These are phyloP conservation scores for Scelioninae gen. 1 DNA, from an alignment of 2,888 invertebrate species.

Conservation along the genomic window DNA sequence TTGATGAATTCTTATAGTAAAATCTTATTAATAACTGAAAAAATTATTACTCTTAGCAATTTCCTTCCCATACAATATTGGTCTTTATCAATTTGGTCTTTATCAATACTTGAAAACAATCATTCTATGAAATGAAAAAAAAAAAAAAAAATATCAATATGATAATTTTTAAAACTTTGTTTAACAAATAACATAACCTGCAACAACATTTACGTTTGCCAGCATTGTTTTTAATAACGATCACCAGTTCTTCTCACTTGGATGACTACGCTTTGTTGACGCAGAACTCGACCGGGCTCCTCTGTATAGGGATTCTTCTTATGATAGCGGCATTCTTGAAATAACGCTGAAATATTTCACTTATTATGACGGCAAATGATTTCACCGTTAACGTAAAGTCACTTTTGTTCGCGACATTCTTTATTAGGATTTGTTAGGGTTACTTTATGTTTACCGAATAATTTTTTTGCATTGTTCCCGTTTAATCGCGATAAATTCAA, in stretches of 20 bases:
- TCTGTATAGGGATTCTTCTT: slow-evolving; percentile 56
- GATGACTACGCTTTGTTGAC: slow-evolving; percentile 14
- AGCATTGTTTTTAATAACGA: slow-evolving; percentile 18
- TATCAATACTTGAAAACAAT: too few species aligned
- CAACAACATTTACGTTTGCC: neutral
- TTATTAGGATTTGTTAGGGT: slow-evolving; percentile 59
- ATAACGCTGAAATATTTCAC: slow-evolving; percentile 60
- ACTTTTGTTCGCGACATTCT: slow-evolving; percentile 53
- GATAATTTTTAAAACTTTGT: neutral
- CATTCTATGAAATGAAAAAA: too few species aligned
- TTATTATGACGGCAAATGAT: slow-evolving; percentile 63
- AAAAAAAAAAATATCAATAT: too few species aligned
- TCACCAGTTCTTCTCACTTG: slow-evolving; percentile 29
- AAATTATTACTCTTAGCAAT: too few species aligned
- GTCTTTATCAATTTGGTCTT: too few species aligned
- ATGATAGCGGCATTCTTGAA: slow-evolving; percentile 61
- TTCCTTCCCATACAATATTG: too few species aligned
- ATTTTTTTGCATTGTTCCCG: slow-evolving; percentile 21
- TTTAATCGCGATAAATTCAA: slow-evolving; percentile 21
- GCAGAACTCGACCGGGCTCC: slow-evolving; percentile 24
- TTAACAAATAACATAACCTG: neutral
- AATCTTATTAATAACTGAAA: too few species aligned
- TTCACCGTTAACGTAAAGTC: slow-evolving; percentile 51
- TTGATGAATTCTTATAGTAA: too few species aligned
- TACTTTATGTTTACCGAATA: slow-evolving; percentile 28